phyloP scores from a whole-genome alignment of 2,888 invertebrate genomes.

The Biston betularia region DNA sequence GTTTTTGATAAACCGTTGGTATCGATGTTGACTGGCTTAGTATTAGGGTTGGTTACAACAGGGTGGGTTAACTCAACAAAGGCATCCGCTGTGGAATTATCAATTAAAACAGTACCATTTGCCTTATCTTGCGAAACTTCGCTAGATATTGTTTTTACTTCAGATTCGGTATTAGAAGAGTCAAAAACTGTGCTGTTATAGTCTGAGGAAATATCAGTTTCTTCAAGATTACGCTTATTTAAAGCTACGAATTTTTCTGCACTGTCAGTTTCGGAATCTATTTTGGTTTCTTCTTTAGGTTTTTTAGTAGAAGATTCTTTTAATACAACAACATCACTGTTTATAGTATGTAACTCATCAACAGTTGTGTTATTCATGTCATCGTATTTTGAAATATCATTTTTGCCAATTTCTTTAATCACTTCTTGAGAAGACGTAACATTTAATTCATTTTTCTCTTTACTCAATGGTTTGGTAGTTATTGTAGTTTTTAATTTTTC shows the following conservation, averaged over 20 bases:
- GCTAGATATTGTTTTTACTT: not conserved
- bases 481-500: not conserved
- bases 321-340: not conserved
- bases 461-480: not conserved
- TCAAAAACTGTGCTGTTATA: not conserved
- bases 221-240: not conserved
- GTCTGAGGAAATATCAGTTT: not conserved
- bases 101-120: not conserved
- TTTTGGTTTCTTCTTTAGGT: not conserved
- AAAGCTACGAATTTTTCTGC: not conserved
- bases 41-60: not conserved
- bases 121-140: not conserved
- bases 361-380: not conserved
- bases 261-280: not conserved
- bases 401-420: not conserved
- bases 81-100: not conserved
- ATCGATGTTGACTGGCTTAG: not conserved
- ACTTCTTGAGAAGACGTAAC: not conserved
- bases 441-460: not conserved
- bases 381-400: not conserved
- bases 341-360: not conserved
- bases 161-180: not conserved
- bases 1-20: not conserved
- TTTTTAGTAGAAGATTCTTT: not conserved
- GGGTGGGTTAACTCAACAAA: not conserved